Base-by-base conservation (phyloP, 2,888 invertebrate genomes). In the Syritta pipiens region DNA sequence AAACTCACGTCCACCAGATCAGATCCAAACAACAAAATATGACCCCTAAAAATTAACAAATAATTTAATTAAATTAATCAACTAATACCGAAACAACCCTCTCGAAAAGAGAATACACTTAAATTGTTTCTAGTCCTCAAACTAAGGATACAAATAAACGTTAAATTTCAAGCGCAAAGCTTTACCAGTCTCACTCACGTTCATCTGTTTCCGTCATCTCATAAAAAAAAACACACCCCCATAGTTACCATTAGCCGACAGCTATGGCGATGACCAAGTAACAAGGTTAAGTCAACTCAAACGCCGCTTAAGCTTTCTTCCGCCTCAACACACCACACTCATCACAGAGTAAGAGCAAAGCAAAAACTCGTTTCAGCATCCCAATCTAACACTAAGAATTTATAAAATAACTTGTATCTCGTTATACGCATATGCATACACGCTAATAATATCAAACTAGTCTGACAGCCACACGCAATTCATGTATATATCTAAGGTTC, bases 151-250 rank as follows among this genome's bases (percentile, higher is more conserved):
- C 3, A 37, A 40, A 24, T 5, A 17, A 12, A 24, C 20, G 32
- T 20, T 4, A 32, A 3, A 30, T 5, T 22, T 44, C 40, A 14
- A 40, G n/a, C 42, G 20, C 51, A 40, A 14, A 75, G 46, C 60
- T 40, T 55, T 59, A 35, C 24, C 40, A 7, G 14, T 17, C 26
- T 20, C 17, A 26, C 10, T 22, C 17, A 59, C n/a, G n/a, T n/a
- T n/a, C n/a, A 53, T 53, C 44, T 12, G 30, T 76, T 76, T 76
- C 76, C 76, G 76, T 69, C 63, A 76, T 71, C 19, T 30, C 46
- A 42, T 55, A 51, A 44, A 37, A n/a, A n/a, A 19, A 9, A 59
- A 55, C 59, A 72, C 72, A 65, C 72, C 72, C 60, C 71, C 77
- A 42, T 63, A 49, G 65, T 44, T 22, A 30, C 37, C 30, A 59